These are phyloP conservation scores for Orussus abietinus DNA, from an alignment of 1,140 invertebrate species.

Conservation along the genomic window DNA sequence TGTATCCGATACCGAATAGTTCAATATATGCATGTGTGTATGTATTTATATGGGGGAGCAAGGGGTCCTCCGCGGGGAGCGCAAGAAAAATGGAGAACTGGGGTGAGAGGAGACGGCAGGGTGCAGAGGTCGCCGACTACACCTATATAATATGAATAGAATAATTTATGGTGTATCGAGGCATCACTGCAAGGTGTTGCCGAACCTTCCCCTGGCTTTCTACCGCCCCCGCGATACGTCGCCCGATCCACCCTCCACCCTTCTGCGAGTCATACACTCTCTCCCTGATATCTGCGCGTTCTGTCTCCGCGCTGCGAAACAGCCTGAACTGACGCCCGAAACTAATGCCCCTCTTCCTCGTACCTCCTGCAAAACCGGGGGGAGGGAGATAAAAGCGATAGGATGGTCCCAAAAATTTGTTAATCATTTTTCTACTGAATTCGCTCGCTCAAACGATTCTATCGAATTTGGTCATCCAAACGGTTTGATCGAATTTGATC, in stretches of 20 bases:
- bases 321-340: slow-evolving; percentile 24
- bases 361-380: no score
- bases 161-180: slow-evolving; percentile 40
- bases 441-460: no score
- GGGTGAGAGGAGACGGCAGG: slow-evolving; percentile 1
- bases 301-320: slow-evolving; percentile 33
- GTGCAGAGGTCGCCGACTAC: slow-evolving; percentile 8
- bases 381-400: no score
- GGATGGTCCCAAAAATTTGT: no score
- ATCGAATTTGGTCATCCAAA: no score
- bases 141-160: slow-evolving; percentile 31
- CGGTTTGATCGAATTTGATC: no score
- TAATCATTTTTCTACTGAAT: no score
- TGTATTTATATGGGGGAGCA: slow-evolving; percentile 8
- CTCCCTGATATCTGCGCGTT: slow-evolving; percentile 8
- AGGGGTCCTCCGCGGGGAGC: not conserved
- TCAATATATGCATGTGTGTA: no score
- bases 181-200: slow-evolving; percentile 38
- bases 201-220: slow-evolving; percentile 15
- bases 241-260: not conserved
- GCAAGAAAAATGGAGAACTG: not conserved
- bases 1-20: no score
- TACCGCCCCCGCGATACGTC: slow-evolving; percentile 1
- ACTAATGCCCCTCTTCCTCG: slow-evolving; percentile 25
- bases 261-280: no score